These are phyloP conservation scores for Hetaerina americana DNA, from an alignment of 1,140 invertebrate genomes.

Conservation along the genomic window DNA sequence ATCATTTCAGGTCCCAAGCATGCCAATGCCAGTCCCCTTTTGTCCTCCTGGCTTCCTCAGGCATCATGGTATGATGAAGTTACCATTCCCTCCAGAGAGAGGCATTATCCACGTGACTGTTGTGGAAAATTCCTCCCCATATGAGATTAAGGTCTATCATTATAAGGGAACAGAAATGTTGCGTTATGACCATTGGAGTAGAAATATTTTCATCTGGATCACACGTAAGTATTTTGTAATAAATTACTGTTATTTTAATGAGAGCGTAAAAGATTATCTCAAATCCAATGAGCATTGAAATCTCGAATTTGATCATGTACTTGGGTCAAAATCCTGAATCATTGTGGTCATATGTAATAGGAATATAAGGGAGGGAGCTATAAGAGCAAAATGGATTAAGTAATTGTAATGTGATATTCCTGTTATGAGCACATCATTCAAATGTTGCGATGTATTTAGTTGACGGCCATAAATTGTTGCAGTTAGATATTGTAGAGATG, in stretches of 20 bases:
- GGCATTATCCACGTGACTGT: neutral
- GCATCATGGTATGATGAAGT: neutral
- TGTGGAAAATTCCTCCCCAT: neutral
- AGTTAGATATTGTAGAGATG: neutral
- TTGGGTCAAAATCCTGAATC: too few species aligned
- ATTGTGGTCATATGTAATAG: too few species aligned
- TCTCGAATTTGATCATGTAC: too few species aligned
- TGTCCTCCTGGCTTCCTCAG: neutral
- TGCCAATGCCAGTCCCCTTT: neutral
- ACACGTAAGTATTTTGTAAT: too few species aligned
- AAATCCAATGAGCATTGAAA: neutral
- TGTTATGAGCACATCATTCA: too few species aligned
- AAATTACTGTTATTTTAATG: neutral
- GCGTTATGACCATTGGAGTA: neutral
- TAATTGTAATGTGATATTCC: too few species aligned
- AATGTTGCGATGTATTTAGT: neutral
- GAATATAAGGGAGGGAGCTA: too few species aligned
- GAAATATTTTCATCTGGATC: neutral
- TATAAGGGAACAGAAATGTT: neutral
- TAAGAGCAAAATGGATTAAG: too few species aligned
- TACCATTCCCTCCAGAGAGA: neutral
- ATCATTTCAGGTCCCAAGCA: neutral
- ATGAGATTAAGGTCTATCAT: neutral
- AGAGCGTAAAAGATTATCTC: neutral
- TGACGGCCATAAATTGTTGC: too few species aligned